Base-by-base conservation (phyloP, 2,888 invertebrate genomes). In the Flexamia atlantica region DNA sequence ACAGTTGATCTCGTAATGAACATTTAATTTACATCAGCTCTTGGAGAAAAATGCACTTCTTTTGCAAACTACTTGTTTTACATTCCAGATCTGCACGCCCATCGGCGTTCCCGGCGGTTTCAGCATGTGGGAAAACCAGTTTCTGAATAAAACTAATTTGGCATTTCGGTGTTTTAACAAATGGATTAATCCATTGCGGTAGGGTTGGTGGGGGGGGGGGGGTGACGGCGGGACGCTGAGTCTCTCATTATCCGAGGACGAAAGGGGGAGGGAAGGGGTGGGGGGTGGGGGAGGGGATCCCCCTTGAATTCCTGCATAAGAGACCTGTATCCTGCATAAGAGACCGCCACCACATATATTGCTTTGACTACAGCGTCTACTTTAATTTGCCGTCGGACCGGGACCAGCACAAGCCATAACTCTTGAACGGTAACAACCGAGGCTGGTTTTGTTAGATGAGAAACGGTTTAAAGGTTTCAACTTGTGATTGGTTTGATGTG, bases 151-250 rank as follows among this genome's bases (percentile, higher is more conserved):
- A 76, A 76, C 50, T 50, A 46, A 50, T 76, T 25, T 46, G 40
- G 46, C 46, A 28, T 76, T 76, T 76, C 76, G 76, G 42, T 72
- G 72, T 76, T 50, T 76, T 76, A 40, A 76, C 46, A 42, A 46
- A 64, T 28, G 25, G 64, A 64, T 64, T 64, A 76, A 76, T 46
- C 40, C 32, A 72, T 72, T 72, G 32, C 72, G 23, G 68, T 5
- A 20, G 3, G 23, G 23, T 9, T 1, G 23, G 25, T 4, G 60
- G 20, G 60, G 23, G 60, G 4, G 60, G 60, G 28, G 36, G 12
- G 40, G 40, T 72, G 72, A 72, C 32, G 72, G 42, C n/a, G 42
- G 36, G 42, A 42, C 5, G 1, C n/a, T 9, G 36, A 23, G 20
- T 2, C 42, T 30, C 42, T 68, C 68, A 68, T 68, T 68, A 68